Evolutionary conservation across 2,113 vertebrate genomes (phyloP).

Genomic region (Rhea pennata): DNA sequence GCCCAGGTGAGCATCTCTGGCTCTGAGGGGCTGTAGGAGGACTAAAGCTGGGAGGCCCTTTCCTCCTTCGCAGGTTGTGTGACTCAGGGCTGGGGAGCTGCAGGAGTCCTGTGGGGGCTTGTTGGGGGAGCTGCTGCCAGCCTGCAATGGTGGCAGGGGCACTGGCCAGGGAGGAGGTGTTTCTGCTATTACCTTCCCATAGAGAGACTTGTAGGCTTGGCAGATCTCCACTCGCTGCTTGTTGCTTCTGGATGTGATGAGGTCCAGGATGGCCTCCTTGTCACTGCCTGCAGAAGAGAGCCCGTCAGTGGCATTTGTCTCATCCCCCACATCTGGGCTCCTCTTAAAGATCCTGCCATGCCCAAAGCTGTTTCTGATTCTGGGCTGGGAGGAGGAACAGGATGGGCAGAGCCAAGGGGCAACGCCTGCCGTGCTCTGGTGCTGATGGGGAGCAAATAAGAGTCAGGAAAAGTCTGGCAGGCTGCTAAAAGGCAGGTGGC

Average conservation of each 20-base stretch:
- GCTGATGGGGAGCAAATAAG: not conserved
- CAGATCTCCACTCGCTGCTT: slow-evolving; percentile 89
- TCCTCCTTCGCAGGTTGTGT: not conserved
- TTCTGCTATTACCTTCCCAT: slow-evolving; percentile 86
- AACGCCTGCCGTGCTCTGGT: not conserved
- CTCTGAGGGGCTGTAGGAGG: not conserved
- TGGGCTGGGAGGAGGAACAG: not conserved
- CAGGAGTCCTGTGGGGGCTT: fast-evolving
- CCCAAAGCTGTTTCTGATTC: not conserved
- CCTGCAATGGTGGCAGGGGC: not conserved
- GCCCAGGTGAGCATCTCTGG: not conserved
- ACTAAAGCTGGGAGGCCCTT: not conserved
- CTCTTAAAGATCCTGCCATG: not conserved
- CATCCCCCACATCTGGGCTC: not conserved
- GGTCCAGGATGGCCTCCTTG: slow-evolving; percentile 93
- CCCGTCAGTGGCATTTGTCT: not conserved
- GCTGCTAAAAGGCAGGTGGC: not conserved
- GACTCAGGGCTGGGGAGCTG: not conserved
- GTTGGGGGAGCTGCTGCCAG: not conserved
- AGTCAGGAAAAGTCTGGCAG: not conserved
- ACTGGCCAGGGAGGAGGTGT: fast-evolving
- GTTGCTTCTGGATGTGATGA: slow-evolving; percentile 90
- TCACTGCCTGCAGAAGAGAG: slow-evolving; percentile 86
- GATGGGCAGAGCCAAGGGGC: not conserved
- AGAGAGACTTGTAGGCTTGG: slow-evolving; percentile 89